Percentiles rank a stretch among this genome's conserved stretches.
phyloP scores from a whole-genome alignment of 2,797 vertebrate species.

The Pampus argenteus region DNA sequence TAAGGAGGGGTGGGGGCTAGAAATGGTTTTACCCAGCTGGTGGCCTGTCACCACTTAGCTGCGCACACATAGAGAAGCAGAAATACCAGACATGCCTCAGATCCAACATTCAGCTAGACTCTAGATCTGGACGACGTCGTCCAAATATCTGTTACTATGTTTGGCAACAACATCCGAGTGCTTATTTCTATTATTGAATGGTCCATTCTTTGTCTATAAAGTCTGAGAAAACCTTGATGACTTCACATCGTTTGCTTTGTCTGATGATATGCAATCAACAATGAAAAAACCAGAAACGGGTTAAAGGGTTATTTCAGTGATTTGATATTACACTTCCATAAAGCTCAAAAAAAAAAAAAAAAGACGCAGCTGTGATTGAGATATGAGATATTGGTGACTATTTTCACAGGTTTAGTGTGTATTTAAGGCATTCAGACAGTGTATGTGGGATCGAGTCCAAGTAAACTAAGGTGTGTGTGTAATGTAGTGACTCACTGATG shows the following conservation, averaged over 20 bases:
- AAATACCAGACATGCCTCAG: constrained; percentile 3
- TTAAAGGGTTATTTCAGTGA: no score
- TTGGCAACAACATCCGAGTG: not conserved
- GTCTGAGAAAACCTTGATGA: no score
- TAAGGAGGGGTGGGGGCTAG: not conserved
- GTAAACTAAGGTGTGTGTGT: not conserved
- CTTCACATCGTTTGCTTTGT: no score
- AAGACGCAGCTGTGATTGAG: no score
- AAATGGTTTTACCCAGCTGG: constrained; percentile 43
- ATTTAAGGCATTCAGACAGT: not conserved
- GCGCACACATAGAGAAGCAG: constrained; percentile 14
- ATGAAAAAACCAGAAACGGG: no score
- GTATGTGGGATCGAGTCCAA: not conserved
- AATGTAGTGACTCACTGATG: not conserved
- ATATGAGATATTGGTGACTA: not conserved
- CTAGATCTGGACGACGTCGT: not conserved
- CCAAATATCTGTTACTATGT: not conserved
- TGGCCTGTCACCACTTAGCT: constrained; percentile 33
- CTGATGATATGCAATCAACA: no score
- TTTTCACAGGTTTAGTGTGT: not conserved
- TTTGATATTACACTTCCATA: no score
- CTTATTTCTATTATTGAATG: no score
- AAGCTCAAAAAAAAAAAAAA: no score
- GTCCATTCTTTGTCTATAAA: no score
- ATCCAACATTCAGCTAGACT: not conserved